These are phyloP conservation scores for Cyanoderma ruficeps DNA, from an alignment of 2,113 vertebrate species.

Conservation along the genomic window DNA sequence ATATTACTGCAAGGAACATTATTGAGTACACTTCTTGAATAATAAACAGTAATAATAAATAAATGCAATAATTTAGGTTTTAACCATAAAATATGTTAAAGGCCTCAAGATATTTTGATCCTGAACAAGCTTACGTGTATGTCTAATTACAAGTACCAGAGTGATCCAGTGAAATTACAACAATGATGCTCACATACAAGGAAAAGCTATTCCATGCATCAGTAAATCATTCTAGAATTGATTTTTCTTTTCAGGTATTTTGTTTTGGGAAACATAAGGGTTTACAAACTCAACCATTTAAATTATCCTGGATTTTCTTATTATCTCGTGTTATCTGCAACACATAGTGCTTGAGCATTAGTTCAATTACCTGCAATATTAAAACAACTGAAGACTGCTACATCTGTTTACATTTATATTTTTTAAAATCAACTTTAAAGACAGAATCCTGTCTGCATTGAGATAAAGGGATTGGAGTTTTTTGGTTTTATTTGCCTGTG, in stretches of 20 bases:
- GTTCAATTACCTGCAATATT: not conserved
- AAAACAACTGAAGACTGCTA: not conserved
- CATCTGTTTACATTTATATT: not conserved
- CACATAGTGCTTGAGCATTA: not conserved
- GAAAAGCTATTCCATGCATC: not conserved
- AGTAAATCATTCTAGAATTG: not conserved
- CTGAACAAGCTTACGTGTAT: not conserved
- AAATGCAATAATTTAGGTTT: not conserved
- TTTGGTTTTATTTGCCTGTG: not conserved
- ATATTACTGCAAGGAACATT: not conserved
- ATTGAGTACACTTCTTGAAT: not conserved
- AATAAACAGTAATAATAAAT: not conserved
- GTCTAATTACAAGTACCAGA: not conserved
- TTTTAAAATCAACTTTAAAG: not conserved
- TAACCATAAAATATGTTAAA: not conserved
- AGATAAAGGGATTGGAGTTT: not conserved
- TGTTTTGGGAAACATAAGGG: not conserved
- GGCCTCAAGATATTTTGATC: not conserved
- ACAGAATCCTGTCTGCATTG: not conserved
- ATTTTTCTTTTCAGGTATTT: not conserved
- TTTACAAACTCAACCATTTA: not conserved
- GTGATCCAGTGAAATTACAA: not conserved
- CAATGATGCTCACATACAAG: not conserved
- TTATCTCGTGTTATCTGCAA: not conserved
- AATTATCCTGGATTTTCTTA: not conserved